phyloP scores from a whole-genome alignment of 1,140 invertebrate species.

The Drosophila teissieri region DNA sequence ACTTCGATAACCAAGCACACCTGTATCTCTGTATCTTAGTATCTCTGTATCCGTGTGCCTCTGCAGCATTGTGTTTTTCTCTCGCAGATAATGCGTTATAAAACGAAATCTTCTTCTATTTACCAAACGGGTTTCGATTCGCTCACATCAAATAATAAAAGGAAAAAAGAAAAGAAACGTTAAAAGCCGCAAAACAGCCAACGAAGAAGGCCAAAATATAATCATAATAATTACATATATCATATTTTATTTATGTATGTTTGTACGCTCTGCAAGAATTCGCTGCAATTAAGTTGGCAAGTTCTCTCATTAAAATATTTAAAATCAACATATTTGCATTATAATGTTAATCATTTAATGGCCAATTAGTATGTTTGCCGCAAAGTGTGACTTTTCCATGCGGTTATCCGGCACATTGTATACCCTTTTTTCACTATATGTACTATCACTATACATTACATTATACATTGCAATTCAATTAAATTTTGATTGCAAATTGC shows the following conservation, averaged over 20 bases:
- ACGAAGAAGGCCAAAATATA: slow-evolving; percentile 35
- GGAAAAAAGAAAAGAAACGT: slow-evolving; percentile 17
- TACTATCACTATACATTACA: background rate
- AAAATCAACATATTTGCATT: slow-evolving; percentile 23
- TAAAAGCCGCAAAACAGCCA: slow-evolving; percentile 32
- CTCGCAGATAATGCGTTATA: slow-evolving; percentile 44
- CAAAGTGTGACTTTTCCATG: slow-evolving; percentile 8
- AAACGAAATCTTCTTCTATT: slow-evolving; percentile 49
- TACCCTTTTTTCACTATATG: slow-evolving; percentile 11
- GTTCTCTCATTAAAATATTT: slow-evolving; percentile 16
- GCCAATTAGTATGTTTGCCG: slow-evolving; percentile 53
- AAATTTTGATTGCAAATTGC: slow-evolving; percentile 53
- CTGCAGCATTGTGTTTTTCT: background rate
- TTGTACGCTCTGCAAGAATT: background rate
- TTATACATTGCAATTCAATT: slow-evolving; percentile 41
- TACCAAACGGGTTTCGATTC: slow-evolving; percentile 56
- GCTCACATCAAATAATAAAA: slow-evolving; percentile 21
- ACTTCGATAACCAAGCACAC: slow-evolving; percentile 11
- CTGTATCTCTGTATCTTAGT: background rate
- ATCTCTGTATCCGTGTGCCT: slow-evolving; percentile 1
- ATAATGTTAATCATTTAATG: slow-evolving; percentile 67
- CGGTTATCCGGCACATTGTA: background rate
- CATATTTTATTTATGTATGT: background rate
- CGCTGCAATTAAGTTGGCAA: slow-evolving; percentile 5
- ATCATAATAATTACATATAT: slow-evolving; percentile 35